Evolutionary conservation across 2,113 vertebrate genomes (phyloP).

Genomic region (Onychostruthus taczanowskii): DNA sequence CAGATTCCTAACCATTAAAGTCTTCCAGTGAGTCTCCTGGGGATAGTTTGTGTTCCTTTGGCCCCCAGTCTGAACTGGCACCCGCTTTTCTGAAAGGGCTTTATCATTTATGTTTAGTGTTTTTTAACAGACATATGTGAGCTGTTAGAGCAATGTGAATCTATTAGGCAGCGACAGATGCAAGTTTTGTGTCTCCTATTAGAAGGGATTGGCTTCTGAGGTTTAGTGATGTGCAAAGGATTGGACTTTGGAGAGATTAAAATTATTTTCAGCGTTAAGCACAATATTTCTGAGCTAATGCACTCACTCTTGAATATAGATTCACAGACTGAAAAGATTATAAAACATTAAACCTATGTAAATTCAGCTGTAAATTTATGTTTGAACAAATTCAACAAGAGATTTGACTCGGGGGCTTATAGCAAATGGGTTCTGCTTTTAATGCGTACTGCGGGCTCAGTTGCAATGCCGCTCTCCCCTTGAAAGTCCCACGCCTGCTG

Average conservation of each 20-base stretch:
- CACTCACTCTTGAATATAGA: conserved; percentile 69
- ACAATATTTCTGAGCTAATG: conserved; percentile 57
- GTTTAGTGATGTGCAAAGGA: conserved; percentile 67
- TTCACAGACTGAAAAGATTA: conserved; percentile 72
- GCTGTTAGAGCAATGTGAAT: conserved; percentile 21
- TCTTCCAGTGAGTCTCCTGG: neutral
- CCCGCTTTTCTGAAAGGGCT: neutral
- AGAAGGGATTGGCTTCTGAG: conserved; percentile 60
- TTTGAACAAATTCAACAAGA: conserved; percentile 75
- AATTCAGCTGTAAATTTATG: conserved; percentile 73
- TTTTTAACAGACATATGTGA: conserved; percentile 16
- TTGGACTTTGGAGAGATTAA: conserved; percentile 71
- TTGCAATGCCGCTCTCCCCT: conserved; percentile 22
- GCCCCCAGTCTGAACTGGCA: neutral
- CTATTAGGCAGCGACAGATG: conserved; percentile 57
- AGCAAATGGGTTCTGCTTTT: conserved; percentile 60
- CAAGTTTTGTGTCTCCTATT: conserved; percentile 52
- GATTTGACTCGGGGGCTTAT: conserved; percentile 70
- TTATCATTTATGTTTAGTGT: neutral
- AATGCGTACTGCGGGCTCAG: neutral
- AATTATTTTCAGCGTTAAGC: conserved; percentile 73
- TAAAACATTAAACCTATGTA: conserved; percentile 77
- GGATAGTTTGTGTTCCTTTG: neutral
- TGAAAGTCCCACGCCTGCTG: conserved; percentile 50
- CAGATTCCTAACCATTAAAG: neutral